Conservation (phyloP, 2,797 vertebrate genomes). For the Neosilurus mollespiculum region DNA sequence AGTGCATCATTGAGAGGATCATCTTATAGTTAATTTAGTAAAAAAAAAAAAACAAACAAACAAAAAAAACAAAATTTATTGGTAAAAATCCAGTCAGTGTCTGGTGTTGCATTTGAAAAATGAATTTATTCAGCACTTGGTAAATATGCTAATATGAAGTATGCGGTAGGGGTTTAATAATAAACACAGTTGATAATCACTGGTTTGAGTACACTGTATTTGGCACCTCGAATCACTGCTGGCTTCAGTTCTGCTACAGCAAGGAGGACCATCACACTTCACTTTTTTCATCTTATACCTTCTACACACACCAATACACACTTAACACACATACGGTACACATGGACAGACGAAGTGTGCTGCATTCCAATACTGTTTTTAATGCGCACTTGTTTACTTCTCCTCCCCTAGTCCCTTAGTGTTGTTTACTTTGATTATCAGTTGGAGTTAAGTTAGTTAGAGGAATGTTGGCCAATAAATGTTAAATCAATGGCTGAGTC, state of each 20-base stretch:
- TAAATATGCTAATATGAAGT: background rate
- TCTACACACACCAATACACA: constrained; percentile 1
- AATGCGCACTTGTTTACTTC: background rate
- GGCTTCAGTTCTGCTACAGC: constrained; percentile 44
- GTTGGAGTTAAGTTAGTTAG: background rate
- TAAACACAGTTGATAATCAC: background rate
- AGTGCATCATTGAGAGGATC: background rate
- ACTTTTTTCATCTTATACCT: constrained; percentile 3
- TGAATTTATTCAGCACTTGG: background rate
- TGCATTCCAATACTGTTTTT: constrained; percentile 17
- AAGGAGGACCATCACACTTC: constrained; percentile 14
- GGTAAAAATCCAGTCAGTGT: background rate
- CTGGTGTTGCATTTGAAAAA: constrained; percentile 21
- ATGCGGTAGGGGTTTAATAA: background rate
- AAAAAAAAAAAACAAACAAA: background rate
- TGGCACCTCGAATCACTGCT: constrained; percentile 51
- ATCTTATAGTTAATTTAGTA: background rate
- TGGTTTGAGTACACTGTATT: constrained; percentile 5
- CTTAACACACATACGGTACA: background rate
- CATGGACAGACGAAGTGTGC: background rate
- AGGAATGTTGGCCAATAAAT: background rate
- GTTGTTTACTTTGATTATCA: background rate
- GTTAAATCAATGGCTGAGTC: background rate
- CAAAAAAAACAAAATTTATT: background rate
- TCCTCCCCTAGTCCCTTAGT: background rate